These are phyloP conservation scores for Pachydiplax longipennis DNA, from an alignment of 2,888 invertebrate genomes.

Conservation along the genomic window DNA sequence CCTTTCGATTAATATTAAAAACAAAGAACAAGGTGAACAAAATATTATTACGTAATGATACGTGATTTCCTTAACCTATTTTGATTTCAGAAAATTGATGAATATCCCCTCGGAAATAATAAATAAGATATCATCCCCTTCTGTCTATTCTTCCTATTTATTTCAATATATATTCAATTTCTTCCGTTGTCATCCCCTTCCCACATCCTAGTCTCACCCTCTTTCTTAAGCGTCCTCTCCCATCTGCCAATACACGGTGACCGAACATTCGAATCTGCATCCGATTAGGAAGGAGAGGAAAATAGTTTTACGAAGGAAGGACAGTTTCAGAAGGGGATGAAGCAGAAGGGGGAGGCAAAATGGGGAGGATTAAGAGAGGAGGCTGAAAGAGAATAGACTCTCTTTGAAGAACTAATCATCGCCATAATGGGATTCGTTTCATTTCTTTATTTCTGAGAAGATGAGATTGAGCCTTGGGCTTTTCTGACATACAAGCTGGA, in stretches of 20 bases:
- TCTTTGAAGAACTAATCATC: background rate
- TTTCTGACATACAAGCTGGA: too few relatives aligned
- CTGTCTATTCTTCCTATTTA: background rate
- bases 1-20: too few relatives aligned
- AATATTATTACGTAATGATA: too few relatives aligned
- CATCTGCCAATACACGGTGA: background rate
- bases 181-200: too few relatives aligned
- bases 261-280: slow-evolving; percentile 2
- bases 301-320: background rate
- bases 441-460: background rate
- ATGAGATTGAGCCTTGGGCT: background rate
- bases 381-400: background rate
- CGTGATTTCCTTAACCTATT: too few relatives aligned
- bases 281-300: background rate
- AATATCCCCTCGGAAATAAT: too few relatives aligned
- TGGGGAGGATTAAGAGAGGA: background rate
- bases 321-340: background rate
- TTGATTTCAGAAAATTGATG: too few relatives aligned
- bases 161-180: too few relatives aligned
- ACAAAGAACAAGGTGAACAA: too few relatives aligned
- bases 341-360: background rate
- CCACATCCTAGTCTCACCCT: background rate
- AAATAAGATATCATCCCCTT: background rate
- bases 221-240: background rate
- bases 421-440: background rate